Evolutionary conservation across 2,113 vertebrate genomes (phyloP).

Genomic region (Vidua chalybeata): DNA sequence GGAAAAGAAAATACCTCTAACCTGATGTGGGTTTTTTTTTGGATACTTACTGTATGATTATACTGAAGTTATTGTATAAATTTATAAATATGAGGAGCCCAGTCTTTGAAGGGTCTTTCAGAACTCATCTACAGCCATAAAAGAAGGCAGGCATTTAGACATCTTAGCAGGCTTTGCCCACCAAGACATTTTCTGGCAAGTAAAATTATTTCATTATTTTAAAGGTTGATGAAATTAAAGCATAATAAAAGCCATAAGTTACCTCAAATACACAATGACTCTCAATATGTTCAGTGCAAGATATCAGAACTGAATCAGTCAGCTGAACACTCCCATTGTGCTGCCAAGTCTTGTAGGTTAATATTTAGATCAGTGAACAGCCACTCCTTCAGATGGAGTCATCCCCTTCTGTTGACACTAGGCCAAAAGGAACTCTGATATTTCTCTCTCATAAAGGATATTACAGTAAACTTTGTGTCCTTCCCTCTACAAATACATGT

Average conservation of each 20-base stretch:
- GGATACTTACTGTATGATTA: background rate
- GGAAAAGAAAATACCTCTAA: slow-evolving; percentile 15
- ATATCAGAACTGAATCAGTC: background rate
- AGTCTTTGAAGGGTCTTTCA: background rate
- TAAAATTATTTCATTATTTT: background rate
- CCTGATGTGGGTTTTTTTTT: background rate
- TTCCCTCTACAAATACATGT: background rate
- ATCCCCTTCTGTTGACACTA: background rate
- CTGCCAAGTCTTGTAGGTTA: background rate
- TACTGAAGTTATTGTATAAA: background rate
- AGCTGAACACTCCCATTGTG: background rate
- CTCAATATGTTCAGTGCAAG: background rate
- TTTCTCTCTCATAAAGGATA: background rate
- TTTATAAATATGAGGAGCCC: background rate
- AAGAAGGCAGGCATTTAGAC: background rate
- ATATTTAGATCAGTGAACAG: background rate
- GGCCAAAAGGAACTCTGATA: background rate
- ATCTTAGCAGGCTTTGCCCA: background rate
- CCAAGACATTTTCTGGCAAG: background rate
- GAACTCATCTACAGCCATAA: background rate
- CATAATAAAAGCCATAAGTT: background rate
- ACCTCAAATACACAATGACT: background rate
- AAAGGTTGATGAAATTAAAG: background rate
- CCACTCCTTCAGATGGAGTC: background rate
- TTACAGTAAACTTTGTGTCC: background rate